Evolutionary conservation across 2,113 vertebrate species (phyloP), one percentile per base, ranked within the genome.

Genomic region (Girardinichthys multiradiatus): DNA sequence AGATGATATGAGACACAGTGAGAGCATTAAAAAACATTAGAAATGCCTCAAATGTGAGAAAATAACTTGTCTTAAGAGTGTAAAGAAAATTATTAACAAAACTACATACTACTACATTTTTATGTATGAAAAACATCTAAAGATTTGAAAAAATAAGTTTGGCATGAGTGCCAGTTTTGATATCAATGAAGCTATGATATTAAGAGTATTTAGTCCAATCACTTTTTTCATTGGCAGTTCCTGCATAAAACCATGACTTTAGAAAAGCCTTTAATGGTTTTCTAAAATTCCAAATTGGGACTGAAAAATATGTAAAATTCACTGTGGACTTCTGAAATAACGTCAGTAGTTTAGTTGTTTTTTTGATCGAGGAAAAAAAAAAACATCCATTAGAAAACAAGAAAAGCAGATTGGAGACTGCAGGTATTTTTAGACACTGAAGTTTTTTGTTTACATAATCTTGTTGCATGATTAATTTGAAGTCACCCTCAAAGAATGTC

Each of bases 241-340:
- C 27, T 33, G 31, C 33, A 45, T 14, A 60, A 60, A 37, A 30
- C 28, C 58, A 21, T 39, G 28, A 64, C 39, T 64, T 69, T 57
- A 63, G 35, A 74, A 15, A 68, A 7, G 6, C 14, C 26, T 42
- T 72, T 72, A 3, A 48, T 57, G 26, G 24, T 68, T 19, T 45
- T 19, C 42, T 45, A 45, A 26, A 64, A 12, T 54, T 29, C 6
- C 19, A 17, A 45, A 29, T 27, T 42, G 35, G 35, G 29, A 57
- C 45, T 58, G 48, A n/a, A n/a, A 70, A 64, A 33, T 61, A 72
- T 69, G 26, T 31, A 30, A 60, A 29, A 64, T 48, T 58, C 13
- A 26, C n/a, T 17, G 19, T 9, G 27, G 9, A 70, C 65, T 68
- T 71, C 30, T 62, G 12, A 57, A 37, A 60, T 42, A 42, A 57